Evolutionary conservation across 1,140 invertebrate genomes (phyloP), one percentile per base, ranked within the genome.

Genomic region (Eubasilissa regina): DNA sequence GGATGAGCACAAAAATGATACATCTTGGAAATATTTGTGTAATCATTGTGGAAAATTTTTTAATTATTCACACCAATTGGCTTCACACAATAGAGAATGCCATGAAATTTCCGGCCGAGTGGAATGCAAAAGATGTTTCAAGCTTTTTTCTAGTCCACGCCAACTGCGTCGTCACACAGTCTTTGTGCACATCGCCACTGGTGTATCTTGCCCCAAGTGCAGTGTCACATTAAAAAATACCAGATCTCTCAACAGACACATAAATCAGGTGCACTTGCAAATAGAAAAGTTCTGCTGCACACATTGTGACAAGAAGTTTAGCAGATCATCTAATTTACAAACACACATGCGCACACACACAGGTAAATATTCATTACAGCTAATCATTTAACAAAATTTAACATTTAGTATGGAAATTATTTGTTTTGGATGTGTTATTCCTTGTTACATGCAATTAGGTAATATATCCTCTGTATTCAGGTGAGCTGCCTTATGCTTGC

Each of bases 341-440:
- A 17, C 15, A 7, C 66, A 70, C 47, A 70, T 48, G 45, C 66
- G 66, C 21, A 48, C 66, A 1, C 66, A 70, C 11, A 70, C 66
- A 6, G 66, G 58, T 62, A 25, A 62, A 62, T 25, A 62, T 62
- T 11, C 15, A 11, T 60, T 60, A 15, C 25, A 60, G 17, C 12
- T 17, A 58, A 15, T 17, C 11, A 15, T 8, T n/a, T n/a, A n/a
- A n/a, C n/a, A n/a, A n/a, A n/a, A n/a, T n/a, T n/a, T n/a, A n/a
- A n/a, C n/a, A n/a, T n/a, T n/a, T n/a, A n/a, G n/a, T n/a, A n/a
- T n/a, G n/a, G n/a, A n/a, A n/a, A n/a, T n/a, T n/a, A n/a, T n/a
- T n/a, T n/a, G n/a, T n/a, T n/a, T n/a, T n/a, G n/a, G n/a, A n/a
- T n/a, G n/a, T n/a, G n/a, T n/a, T n/a, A n/a, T 13, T 13, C 11